These are phyloP conservation scores for Cossypha dichroa DNA, from an alignment of 2,797 vertebrate species.

Conservation along the genomic window DNA sequence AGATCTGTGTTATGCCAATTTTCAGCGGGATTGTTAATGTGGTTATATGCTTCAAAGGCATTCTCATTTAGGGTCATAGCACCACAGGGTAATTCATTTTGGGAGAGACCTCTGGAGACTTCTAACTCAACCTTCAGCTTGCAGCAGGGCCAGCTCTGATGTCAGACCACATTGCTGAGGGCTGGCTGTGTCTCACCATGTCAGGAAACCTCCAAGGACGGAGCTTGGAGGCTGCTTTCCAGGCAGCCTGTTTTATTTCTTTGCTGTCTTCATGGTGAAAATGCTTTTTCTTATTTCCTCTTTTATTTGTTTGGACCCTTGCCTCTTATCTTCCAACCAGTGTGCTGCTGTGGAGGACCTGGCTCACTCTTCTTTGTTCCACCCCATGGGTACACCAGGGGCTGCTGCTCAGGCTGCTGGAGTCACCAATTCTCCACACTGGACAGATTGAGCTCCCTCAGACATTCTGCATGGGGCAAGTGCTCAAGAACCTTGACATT, in stretches of 20 bases:
- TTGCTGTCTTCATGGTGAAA: not conserved
- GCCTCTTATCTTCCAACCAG: not conserved
- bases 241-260: not conserved
- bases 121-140: not conserved
- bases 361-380: not conserved
- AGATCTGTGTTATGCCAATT: not conserved
- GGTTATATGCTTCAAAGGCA: not conserved
- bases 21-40: not conserved
- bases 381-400: accelerated
- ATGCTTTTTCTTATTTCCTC: not conserved
- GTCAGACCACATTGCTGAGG: not conserved
- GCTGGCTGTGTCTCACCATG: not conserved
- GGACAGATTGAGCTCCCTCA: accelerated
- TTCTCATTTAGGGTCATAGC: not conserved
- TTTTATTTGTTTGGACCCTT: not conserved
- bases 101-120: not conserved
- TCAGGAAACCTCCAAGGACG: not conserved
- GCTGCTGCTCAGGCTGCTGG: not conserved
- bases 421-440: not conserved
- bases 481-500: not conserved
- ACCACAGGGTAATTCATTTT: not conserved
- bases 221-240: not conserved
- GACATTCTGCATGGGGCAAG: not conserved
- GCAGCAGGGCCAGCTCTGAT: not conserved
- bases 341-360: not conserved